Evolutionary conservation across 2,797 vertebrate species (phyloP), one percentile per base, ranked within the genome.

Genomic region (Myotis findleyi): DNA sequence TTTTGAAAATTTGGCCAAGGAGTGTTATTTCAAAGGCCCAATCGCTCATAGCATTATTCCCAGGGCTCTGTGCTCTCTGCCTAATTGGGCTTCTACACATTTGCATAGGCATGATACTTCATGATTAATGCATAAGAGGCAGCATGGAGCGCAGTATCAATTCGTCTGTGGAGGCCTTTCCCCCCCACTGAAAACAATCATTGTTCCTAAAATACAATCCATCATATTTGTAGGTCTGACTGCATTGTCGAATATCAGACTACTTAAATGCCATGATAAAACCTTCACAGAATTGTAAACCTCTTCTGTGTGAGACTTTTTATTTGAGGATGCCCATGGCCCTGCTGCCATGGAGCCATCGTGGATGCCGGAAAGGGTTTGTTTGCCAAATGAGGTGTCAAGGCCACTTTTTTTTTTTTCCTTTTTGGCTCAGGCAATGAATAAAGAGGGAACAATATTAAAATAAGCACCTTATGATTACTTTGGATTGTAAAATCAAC

Each of bases 51-150:
- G 98, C 91, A 49, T 98, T 98, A 98, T 98, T 98, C 96, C 97
- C 97, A 97, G 73, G 97, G 95, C 97, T 97, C 98, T 97, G 62
- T 96, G 92, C 96, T 98, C 71, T 97, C 94, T 98, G 97, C 97
- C 96, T 98, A 98, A 98, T 98, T 98, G 97, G 96, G 94, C 96
- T 97, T 97, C 96, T 97, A 71, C 87, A 94, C 38, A 98, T 98
- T 98, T 98, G 97, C 98, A 98, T 98, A 98, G 97, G 86, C 96
- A 97, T 97, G 97, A 97, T 97, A 93, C 95, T 97, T 98, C 97
- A 98, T 99, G 98, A 98, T 98, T 98, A 98, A 99, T 99, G 97
- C 97, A 98, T 98, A 96, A 98, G 89, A 96, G 97, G 94, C 98
- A 98, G 97, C 97, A 93, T 97, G 98, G 51, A 98, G 77, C 75